These are phyloP conservation scores for Pluvialis apricaria DNA, from an alignment of 2,113 vertebrate genomes.

Conservation along the genomic window DNA sequence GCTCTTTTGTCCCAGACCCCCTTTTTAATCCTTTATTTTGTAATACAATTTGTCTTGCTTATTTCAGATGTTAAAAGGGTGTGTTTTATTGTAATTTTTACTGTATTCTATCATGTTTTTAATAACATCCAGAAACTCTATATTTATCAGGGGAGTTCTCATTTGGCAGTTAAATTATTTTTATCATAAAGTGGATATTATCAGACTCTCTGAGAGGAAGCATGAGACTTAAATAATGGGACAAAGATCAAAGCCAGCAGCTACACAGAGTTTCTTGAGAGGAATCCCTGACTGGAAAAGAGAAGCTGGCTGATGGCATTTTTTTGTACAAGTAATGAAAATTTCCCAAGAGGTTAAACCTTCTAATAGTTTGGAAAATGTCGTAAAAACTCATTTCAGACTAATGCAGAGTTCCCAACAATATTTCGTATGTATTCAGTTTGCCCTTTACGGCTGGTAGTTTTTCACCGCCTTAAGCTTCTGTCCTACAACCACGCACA, in stretches of 20 bases:
- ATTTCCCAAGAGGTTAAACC: conserved; percentile 7
- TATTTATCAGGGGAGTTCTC: neutral
- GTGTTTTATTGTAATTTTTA: neutral
- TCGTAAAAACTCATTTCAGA: conserved; percentile 6
- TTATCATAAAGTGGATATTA: conserved; percentile 8
- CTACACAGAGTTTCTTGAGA: neutral
- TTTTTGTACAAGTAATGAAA: conserved; percentile 10
- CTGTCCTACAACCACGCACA: neutral
- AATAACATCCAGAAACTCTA: neutral
- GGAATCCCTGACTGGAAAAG: neutral
- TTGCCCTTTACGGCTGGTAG: neutral
- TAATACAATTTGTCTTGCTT: neutral
- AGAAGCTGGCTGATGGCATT: neutral
- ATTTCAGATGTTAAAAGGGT: neutral
- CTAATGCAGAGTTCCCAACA: neutral
- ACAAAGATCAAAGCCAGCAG: conserved; percentile 40
- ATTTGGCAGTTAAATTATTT: conserved; percentile 42
- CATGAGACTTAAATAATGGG: conserved; percentile 26
- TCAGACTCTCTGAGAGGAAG: neutral
- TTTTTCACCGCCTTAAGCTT: neutral
- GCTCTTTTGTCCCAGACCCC: neutral
- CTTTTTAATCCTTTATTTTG: neutral
- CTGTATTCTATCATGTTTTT: neutral
- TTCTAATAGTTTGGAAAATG: neutral
- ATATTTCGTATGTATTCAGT: neutral